These are phyloP conservation scores for Catharus minimus DNA, from an alignment of 2,113 vertebrate genomes.

Conservation along the genomic window DNA sequence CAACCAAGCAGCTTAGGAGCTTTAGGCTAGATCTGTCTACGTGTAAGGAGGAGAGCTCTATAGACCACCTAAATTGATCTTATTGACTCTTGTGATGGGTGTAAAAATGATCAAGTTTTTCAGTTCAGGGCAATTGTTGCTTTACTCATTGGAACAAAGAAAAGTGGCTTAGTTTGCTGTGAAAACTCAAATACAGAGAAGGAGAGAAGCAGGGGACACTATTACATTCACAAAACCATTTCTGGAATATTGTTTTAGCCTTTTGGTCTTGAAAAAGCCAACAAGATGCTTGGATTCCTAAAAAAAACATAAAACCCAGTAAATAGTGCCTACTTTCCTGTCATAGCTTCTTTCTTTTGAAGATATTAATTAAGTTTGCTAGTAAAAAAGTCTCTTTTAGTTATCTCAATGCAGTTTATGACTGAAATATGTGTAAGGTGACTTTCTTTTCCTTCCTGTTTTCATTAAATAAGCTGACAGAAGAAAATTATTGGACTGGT, in stretches of 20 bases:
- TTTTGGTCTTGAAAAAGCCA: neutral
- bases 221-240: neutral
- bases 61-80: neutral
- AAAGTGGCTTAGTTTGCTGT: neutral
- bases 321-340: neutral
- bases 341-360: neutral
- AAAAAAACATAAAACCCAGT: neutral
- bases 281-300: neutral
- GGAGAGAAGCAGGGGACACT: neutral
- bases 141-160: neutral
- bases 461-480: constrained; percentile 3
- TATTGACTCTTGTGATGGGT: neutral
- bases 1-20: neutral
- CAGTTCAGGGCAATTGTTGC: neutral
- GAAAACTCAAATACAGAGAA: neutral
- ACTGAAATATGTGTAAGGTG: neutral
- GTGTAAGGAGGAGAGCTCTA: neutral
- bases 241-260: neutral
- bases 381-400: neutral
- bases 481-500: neutral
- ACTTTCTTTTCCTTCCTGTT: neutral
- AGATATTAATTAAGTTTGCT: neutral
- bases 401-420: neutral
- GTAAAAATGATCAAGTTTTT: neutral
- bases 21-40: neutral